Evolutionary conservation across 2,888 invertebrate genomes (phyloP), one percentile per base, ranked within the genome.

Genomic region (Limnephilus lunatus): DNA sequence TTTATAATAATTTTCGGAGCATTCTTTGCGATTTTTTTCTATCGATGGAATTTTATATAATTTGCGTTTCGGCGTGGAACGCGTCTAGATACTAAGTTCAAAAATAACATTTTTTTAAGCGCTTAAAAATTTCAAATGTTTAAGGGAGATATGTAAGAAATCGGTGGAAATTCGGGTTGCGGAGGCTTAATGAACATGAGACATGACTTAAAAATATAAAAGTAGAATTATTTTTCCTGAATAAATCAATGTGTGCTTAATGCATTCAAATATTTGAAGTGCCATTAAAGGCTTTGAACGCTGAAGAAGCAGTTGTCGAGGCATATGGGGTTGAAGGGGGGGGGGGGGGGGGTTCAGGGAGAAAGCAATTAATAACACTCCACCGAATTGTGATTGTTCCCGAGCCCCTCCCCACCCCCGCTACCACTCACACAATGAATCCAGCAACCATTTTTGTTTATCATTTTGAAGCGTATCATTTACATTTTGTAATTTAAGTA

Each of bases 291-390:
- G 86, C 35, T 86, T 86, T 35, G 39, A 30, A 86, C 2, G 86
- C n/a, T 86, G 39, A 48, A 25, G 68, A 68, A 25, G 25, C 68
- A 25, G 68, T 68, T 68, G 25, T n/a, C 68, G 25, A n/a, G 68
- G 68, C 68, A 68, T 68, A 25, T 25, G 68, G 25, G 19, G 15
- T 1, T 25, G 19, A 4, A 30, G 85, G 44, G 85, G 19, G 19
- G 35, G 35, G 11, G 39, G 14, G 12, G 85, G 85, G 19, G 39
- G 39, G 39, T 48, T 44, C 14, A n/a, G 86, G 86, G 44, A 39
- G 44, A 86, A 44, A 86, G 86, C 48, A 86, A 86, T 86, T 86
- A 86, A 86, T 86, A 86, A 86, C 44, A 86, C 44, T 86, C 44
- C 86, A 44, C 30, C 39, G 86, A 86, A 86, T 86, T 86, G 86